phyloP scores from a whole-genome alignment of 2,113 vertebrate genomes.

The Oreochromis niloticus region DNA sequence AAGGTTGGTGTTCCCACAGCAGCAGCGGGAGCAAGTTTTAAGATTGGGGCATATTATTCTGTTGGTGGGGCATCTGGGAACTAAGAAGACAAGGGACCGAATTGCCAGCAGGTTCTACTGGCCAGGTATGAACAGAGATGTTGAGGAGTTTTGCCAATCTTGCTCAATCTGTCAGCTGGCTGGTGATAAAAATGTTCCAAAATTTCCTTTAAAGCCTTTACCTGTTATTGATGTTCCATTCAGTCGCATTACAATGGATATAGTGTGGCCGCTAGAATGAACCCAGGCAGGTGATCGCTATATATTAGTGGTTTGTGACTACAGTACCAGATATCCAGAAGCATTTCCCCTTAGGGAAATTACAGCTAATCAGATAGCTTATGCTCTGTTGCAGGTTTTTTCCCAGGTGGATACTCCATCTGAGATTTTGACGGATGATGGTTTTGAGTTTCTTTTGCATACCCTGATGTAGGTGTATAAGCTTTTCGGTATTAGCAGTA shows the following conservation, averaged over 20 bases:
- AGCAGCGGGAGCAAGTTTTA: neutral
- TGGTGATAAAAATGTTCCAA: neutral
- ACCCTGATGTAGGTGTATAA: neutral
- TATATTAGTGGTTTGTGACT: neutral
- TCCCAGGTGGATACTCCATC: neutral
- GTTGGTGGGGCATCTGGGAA: neutral
- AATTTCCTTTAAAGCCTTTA: neutral
- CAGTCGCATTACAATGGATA: accelerated
- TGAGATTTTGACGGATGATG: neutral
- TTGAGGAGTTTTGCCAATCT: neutral
- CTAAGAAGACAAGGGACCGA: accelerated
- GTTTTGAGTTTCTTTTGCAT: neutral
- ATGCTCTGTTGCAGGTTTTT: neutral
- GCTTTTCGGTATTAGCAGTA: neutral
- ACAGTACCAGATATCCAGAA: neutral
- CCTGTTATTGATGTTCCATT: neutral
- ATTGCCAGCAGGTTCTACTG: neutral
- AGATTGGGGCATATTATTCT: neutral
- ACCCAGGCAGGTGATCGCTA: neutral
- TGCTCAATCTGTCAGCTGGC: accelerated
- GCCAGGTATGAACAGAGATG: neutral
- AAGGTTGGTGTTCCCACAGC: neutral
- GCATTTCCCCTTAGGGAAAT: neutral
- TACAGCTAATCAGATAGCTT: neutral
- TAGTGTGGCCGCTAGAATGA: too few species aligned